A percentile compares a stretch with the other conserved stretches of the same genome.
Evolutionary conservation across 2,888 invertebrate genomes (phyloP).

Genomic region (Heliconius erato): DNA sequence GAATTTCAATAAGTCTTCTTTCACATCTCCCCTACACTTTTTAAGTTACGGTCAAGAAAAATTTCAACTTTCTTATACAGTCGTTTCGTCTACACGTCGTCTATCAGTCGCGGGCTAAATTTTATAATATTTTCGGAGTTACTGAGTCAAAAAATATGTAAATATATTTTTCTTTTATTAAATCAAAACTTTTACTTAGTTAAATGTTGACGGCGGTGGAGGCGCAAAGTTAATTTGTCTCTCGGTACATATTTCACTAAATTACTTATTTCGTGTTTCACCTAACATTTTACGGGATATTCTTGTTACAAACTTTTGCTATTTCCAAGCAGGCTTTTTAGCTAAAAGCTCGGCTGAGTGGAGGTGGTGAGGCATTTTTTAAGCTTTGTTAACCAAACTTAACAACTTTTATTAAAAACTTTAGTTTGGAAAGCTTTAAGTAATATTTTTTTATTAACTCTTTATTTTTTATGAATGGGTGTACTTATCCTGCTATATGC

Average conservation of each 20-base stretch:
- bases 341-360: slow-evolving; percentile 19
- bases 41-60: too few relatives aligned
- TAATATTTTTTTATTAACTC: neutral
- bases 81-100: too few relatives aligned
- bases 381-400: slow-evolving; percentile 19
- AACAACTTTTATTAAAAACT: slow-evolving; percentile 7
- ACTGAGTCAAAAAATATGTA: neutral
- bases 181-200: slow-evolving; percentile 4
- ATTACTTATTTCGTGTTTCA: slow-evolving; percentile 31
- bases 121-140: too few relatives aligned
- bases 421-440: slow-evolving; percentile 2
- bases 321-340: slow-evolving; percentile 30
- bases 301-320: slow-evolving; percentile 33
- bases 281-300: slow-evolving; percentile 24
- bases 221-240: slow-evolving; percentile 31
- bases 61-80: too few relatives aligned
- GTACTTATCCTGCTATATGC: too few relatives aligned
- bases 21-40: too few relatives aligned
- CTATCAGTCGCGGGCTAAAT: too few relatives aligned
- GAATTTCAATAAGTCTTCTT: too few relatives aligned
- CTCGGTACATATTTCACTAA: slow-evolving; percentile 33
- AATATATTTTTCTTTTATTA: neutral
- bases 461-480: too few relatives aligned
- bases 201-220: neutral
- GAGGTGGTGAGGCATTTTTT: slow-evolving; percentile 15